Evolutionary conservation across 1,140 invertebrate genomes (phyloP), one percentile per base, ranked within the genome.

Genomic region (Melipona quadrifasciata): DNA sequence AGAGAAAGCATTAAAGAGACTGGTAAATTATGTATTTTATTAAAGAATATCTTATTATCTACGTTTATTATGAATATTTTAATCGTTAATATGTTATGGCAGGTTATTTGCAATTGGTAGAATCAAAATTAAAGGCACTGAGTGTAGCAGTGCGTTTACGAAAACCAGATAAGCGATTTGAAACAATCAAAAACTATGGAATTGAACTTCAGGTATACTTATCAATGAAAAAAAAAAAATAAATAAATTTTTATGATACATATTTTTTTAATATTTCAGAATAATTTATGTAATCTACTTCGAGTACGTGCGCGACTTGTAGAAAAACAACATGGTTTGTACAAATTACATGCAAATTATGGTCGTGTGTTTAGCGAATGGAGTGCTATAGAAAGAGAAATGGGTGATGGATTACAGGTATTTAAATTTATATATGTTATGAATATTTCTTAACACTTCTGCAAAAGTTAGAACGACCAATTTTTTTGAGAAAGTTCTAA

Each of bases 351-450:
- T 93, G 96, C 96, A 2, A 97, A 97, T 94, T 98, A 98, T 92
- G 97, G 97, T 6, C 96, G 97, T 80, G 95, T 98, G 51, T 98
- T 98, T 87, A 97, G 97, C 90, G 97, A 98, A 94, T 98, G 97
- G 97, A 98, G 97, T 94, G 97, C 96, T 34, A 96, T 97, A 82
- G 97, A 98, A 91, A 97, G 96, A 91, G 96, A 97, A 89, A 97
- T 98, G 96, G 97, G 97, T 2, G 97, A 98, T 94, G 97, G 97
- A 4, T 91, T 98, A 70, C 97, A 97, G 92, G 97, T 95, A 91
- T 75, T 72, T 79, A 53, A 53, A 21, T 86, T 47, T 57, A 65
- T 16, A 80, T 11, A 19, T 34, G 55, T 14, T 61, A 47, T n/a
- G 16, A 55, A 34, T 34, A 57, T 21, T 70, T 47, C 14, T 24